These are phyloP conservation scores for Camptogramma bilineatum DNA, from an alignment of 2,888 invertebrate genomes.

Conservation along the genomic window DNA sequence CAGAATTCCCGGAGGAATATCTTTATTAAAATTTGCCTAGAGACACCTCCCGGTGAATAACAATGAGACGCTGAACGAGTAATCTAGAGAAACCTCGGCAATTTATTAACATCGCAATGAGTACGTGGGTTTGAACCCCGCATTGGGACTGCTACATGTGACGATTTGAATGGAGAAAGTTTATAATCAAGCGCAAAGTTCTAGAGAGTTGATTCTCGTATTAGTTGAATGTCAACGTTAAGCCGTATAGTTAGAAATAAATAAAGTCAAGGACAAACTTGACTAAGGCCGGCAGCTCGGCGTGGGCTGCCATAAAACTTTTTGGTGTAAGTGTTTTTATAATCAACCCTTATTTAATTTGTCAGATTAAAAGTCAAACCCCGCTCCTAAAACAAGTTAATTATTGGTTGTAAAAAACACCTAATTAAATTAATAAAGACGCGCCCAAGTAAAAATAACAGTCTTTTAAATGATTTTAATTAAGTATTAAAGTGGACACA, in stretches of 20 bases:
- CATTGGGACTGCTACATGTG: constrained; percentile 22
- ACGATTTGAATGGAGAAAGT: constrained; percentile 22
- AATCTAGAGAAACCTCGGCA: constrained; percentile 36
- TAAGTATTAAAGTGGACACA: too few species aligned
- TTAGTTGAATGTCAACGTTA: not conserved
- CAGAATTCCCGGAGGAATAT: constrained; percentile 39
- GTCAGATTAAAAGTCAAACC: not conserved
- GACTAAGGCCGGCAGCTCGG: not conserved
- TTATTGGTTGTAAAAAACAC: not conserved
- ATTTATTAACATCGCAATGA: constrained; percentile 36
- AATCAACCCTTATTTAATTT: constrained; percentile 1
- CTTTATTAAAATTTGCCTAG: constrained; percentile 46
- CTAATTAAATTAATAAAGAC: not conserved
- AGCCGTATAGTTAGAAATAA: constrained; percentile 1
- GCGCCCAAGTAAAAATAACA: too few species aligned
- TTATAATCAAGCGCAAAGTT: constrained; percentile 20
- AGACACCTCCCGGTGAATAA: constrained; percentile 38
- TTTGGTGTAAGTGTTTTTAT: not conserved
- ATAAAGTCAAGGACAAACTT: not conserved
- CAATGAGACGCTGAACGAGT: constrained; percentile 36
- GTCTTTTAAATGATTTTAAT: too few species aligned
- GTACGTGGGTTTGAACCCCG: constrained; percentile 18
- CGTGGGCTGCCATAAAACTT: not conserved
- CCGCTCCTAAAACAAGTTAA: not conserved
- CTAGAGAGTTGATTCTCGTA: constrained; percentile 3